Evolutionary conservation across 2,888 invertebrate species (phyloP), one percentile per base, ranked within the genome.

Genomic region (Pammene fasciana): DNA sequence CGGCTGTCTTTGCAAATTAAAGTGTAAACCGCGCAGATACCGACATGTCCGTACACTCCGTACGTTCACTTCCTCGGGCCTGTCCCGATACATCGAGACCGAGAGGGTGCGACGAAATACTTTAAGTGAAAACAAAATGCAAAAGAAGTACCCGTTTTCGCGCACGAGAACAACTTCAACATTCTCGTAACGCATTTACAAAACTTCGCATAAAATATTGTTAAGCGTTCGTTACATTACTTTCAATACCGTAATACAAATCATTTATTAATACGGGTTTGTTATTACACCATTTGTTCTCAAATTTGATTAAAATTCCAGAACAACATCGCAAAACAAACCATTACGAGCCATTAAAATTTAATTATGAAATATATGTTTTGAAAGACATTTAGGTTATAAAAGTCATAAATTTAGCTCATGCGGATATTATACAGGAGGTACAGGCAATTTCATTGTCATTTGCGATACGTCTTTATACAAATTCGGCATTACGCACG

Each of bases 1-100:
- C 79, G 78, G 76, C 76, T 76, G 81, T 83, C 82, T 72, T 73
- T 73, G 77, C 79, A 82, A 80, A 85, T 86, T 82, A 80, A 81
- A 78, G 76, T 76, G 75, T 78, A 79, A 60, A 65, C 52, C 52
- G 26, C 73, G 77, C 77, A 80, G 78, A 73, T 74, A 74, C 75
- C 70, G 73, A 74, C 71, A 62, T 73, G 72, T 57, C 64, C 65
- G 75, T 81, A 79, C 78, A 65, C 80, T 57, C 64, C 65, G 75
- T 81, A 79, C 78, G 65, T 80, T 80, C 80, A 82, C 80, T 79
- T 78, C 72, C 75, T 74, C 76, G 74, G 68, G 70, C 50, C 66
- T 70, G 76, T 74, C 71, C 68, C 73, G 71, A 75, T 81, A 78
- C 80, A 79, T 78, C 81, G 78, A 79, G 78, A 50, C 8, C 8